A percentile compares a stretch with the other conserved stretches of the same genome.
Evolutionary conservation across 2,113 vertebrate species (phyloP).

Genomic region (Catharus bicknelli): DNA sequence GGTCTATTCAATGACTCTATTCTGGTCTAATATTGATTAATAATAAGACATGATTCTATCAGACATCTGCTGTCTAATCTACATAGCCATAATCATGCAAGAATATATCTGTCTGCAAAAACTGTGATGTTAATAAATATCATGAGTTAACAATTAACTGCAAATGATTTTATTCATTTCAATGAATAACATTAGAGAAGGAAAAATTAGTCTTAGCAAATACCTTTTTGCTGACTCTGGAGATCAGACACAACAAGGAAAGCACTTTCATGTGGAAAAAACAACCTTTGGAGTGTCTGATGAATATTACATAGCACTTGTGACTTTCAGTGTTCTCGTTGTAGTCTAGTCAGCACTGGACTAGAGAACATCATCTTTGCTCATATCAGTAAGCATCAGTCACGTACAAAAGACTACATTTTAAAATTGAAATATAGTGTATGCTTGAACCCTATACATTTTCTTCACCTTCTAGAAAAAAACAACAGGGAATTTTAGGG

Average conservation of each 20-base stretch:
- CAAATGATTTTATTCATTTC: background rate
- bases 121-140: background rate
- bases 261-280: constrained; percentile 3
- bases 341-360: background rate
- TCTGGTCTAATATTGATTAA: background rate
- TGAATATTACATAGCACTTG: constrained; percentile 55
- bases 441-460: background rate
- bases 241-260: background rate
- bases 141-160: background rate
- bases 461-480: background rate
- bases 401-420: background rate
- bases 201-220: background rate
- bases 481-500: background rate
- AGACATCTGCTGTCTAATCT: background rate
- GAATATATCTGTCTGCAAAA: background rate
- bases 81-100: background rate
- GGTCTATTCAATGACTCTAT: background rate
- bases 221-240: background rate
- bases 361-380: background rate
- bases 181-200: background rate
- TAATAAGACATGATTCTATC: background rate
- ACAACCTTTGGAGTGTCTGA: constrained; percentile 11
- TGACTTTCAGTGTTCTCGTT: background rate
- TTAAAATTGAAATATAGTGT: constrained; percentile 29
- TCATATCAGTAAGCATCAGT: constrained; percentile 14